Percentiles rank a stretch among this genome's conserved stretches.
Evolutionary conservation across 2,888 invertebrate genomes (phyloP).

Genomic region (Magallana nippona): DNA sequence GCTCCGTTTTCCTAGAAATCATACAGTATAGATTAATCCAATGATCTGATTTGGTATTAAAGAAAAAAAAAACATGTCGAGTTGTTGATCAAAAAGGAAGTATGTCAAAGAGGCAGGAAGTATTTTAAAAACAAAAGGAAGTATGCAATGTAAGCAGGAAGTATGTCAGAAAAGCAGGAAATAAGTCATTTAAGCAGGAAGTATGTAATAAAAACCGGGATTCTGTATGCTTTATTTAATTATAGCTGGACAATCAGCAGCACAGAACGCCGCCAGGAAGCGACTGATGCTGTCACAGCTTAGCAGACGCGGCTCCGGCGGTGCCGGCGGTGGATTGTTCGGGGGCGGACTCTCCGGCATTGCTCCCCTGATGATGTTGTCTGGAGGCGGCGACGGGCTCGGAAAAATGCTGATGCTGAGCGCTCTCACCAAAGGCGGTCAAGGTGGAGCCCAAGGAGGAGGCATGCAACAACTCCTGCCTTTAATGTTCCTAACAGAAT

Average conservation of each 20-base stretch:
- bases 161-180: too few species aligned
- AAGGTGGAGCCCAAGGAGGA: not conserved
- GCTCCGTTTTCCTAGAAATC: too few species aligned
- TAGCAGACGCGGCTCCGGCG: not conserved
- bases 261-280: not conserved
- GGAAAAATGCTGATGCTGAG: conserved; percentile 17
- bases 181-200: not conserved
- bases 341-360: not conserved
- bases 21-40: too few species aligned
- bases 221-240: not conserved
- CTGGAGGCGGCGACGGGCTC: conserved; percentile 3
- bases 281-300: conserved; percentile 16
- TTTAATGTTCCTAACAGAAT: conserved; percentile 29
- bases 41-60: too few species aligned
- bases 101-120: too few species aligned
- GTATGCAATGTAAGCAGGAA: too few species aligned
- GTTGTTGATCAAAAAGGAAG: too few species aligned
- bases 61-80: too few species aligned
- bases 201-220: not conserved
- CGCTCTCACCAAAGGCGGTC: not conserved
- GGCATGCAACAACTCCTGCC: conserved; percentile 19
- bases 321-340: not conserved
- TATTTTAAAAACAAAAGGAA: too few species aligned
- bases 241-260: not conserved
- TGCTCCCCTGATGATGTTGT: not conserved